Evolutionary conservation across 2,797 vertebrate genomes (phyloP).

Genomic region (Spinibarbus caldwelli): DNA sequence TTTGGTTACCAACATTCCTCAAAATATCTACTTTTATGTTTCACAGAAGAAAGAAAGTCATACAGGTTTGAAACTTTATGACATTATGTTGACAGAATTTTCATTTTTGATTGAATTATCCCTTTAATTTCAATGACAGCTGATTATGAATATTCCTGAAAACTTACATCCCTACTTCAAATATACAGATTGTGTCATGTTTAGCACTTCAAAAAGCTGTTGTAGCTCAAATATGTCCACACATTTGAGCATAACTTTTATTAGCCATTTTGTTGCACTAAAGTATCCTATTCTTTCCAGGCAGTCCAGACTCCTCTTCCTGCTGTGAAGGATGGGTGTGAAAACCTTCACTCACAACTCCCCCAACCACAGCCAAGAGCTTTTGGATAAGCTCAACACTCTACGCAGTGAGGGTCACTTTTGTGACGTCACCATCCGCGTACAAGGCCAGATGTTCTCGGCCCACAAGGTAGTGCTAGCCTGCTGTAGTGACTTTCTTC

Average conservation of each 20-base stretch:
- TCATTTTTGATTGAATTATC: background rate
- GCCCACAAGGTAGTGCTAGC: slow-evolving; percentile 99
- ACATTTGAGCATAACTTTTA: background rate
- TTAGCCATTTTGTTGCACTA: background rate
- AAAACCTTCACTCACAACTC: slow-evolving; percentile 88
- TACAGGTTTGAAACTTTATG: too few species aligned
- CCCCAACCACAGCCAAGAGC: slow-evolving; percentile 88
- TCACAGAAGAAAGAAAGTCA: background rate
- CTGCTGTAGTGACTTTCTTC: slow-evolving; percentile 97
- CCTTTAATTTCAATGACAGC: too few species aligned
- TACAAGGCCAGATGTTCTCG: slow-evolving; percentile 97
- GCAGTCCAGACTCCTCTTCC: slow-evolving; percentile 25
- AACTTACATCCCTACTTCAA: background rate
- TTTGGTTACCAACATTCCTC: background rate
- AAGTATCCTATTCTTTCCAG: slow-evolving; percentile 22
- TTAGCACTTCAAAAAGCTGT: background rate
- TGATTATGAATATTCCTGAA: background rate
- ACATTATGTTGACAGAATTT: too few species aligned
- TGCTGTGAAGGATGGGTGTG: slow-evolving; percentile 77
- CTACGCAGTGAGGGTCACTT: slow-evolving; percentile 89
- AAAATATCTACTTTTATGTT: background rate
- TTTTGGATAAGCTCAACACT: slow-evolving; percentile 88
- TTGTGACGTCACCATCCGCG: slow-evolving; percentile 96
- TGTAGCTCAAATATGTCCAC: background rate
- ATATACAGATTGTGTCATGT: background rate